These are phyloP conservation scores for Lithophane socia DNA, from an alignment of 2,888 invertebrate genomes.

Conservation along the genomic window DNA sequence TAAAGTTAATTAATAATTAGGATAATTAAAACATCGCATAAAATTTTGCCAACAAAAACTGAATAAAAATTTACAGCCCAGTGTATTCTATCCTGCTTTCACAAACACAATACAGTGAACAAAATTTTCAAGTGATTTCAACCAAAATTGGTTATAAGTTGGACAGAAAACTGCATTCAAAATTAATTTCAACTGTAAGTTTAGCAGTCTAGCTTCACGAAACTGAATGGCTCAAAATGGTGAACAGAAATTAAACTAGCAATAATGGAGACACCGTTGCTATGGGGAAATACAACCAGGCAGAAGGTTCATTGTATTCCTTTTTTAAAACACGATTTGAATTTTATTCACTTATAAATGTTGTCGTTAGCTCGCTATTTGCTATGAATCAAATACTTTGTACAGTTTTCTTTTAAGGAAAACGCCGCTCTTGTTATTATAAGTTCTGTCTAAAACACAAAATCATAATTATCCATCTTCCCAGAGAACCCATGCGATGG, in stretches of 20 bases:
- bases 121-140: conserved; percentile 18
- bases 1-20: no score
- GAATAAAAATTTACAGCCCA: background rate
- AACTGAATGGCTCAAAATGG: conserved; percentile 59
- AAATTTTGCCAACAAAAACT: background rate
- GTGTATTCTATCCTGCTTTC: background rate
- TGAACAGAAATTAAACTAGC: conserved; percentile 62
- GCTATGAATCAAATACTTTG: background rate
- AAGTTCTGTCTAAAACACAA: background rate
- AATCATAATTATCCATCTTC: background rate
- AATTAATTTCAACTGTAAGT: conserved; percentile 56
- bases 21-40: no score
- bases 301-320: conserved; percentile 31
- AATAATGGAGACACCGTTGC: conserved; percentile 55
- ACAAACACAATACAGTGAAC: conserved; percentile 8
- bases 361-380: background rate
- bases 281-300: background rate
- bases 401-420: background rate
- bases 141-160: conserved; percentile 32
- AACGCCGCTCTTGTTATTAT: no score
- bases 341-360: no score
- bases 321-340: no score
- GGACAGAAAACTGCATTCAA: conserved; percentile 42
- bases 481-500: background rate
- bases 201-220: conserved; percentile 42